phyloP scores from a whole-genome alignment of 2,797 vertebrate genomes.

The Myotis planiceps region DNA sequence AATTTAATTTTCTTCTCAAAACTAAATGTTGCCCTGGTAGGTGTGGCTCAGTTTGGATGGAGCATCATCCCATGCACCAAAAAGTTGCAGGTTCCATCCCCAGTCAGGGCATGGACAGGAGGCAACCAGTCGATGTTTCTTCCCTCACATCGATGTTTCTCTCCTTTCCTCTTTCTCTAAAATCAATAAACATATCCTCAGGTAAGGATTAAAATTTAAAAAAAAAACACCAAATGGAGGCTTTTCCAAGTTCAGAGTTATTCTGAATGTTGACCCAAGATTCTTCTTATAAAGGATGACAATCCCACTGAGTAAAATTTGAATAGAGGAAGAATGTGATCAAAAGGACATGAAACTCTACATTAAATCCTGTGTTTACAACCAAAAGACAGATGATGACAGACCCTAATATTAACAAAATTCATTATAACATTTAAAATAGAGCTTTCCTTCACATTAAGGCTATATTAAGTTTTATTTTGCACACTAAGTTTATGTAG shows the following conservation, averaged over 20 bases:
- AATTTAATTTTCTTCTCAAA: constrained; percentile 45
- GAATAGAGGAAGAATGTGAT: constrained; percentile 57
- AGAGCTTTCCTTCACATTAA: constrained; percentile 52
- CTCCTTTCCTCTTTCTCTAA: background rate
- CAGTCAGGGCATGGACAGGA: background rate
- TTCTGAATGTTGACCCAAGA: constrained; percentile 34
- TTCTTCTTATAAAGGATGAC: constrained; percentile 32
- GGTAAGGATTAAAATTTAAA: background rate
- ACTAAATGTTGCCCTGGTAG: constrained; percentile 58
- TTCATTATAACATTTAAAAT: constrained; percentile 38
- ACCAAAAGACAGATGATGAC: constrained; percentile 20
- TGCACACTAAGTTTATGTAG: background rate
- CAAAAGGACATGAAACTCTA: constrained; percentile 52
- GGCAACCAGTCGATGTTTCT: background rate
- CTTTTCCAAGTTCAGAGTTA: constrained; percentile 54
- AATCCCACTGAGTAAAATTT: constrained; percentile 51
- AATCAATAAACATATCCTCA: background rate
- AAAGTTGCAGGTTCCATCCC: background rate
- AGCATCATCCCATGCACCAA: background rate
- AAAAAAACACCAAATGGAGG: background rate
- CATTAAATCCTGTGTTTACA: constrained; percentile 48
- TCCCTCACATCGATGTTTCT: background rate
- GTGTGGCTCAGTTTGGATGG: background rate
- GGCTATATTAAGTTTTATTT: constrained; percentile 1
- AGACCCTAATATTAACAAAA: constrained; percentile 45